A percentile compares a stretch with the other conserved stretches of the same genome.
These are phyloP conservation scores for Cyphomyrmex costatus DNA, from an alignment of 1,140 invertebrate genomes.

Conservation along the genomic window DNA sequence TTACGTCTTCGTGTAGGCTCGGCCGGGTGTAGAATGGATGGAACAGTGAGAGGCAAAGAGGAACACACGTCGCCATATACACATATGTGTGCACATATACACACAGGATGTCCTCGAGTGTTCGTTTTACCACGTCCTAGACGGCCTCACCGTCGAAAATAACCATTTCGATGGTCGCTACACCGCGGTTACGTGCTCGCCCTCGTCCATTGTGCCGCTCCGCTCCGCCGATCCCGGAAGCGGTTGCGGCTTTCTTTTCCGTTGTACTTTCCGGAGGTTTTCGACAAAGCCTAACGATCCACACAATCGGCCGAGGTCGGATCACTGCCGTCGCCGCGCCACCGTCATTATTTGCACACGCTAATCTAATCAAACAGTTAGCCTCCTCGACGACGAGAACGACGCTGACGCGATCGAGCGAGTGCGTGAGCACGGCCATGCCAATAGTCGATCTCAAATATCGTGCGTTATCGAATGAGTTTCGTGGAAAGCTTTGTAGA, in stretches of 20 bases:
- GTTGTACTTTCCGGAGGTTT: slow-evolving; percentile 26
- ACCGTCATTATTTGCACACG: slow-evolving; percentile 37
- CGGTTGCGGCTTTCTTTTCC: slow-evolving; percentile 37
- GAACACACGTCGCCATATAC: slow-evolving; percentile 39
- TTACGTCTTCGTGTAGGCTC: slow-evolving; percentile 78
- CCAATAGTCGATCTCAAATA: slow-evolving; percentile 22
- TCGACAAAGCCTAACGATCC: slow-evolving; percentile 25
- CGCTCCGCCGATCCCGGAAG: slow-evolving; percentile 62
- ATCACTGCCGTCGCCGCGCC: not conserved
- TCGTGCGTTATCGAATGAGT: not conserved
- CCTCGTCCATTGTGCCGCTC: slow-evolving; percentile 52
- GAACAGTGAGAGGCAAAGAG: slow-evolving; percentile 71
- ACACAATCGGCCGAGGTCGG: slow-evolving; percentile 1
- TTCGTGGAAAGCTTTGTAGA: not conserved
- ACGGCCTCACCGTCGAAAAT: slow-evolving; percentile 85
- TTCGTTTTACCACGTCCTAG: slow-evolving; percentile 84
- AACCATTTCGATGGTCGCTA: slow-evolving; percentile 79
- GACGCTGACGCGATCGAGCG: slow-evolving; percentile 26
- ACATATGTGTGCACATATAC: slow-evolving; percentile 10
- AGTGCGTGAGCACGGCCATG: not conserved
- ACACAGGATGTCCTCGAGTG: slow-evolving; percentile 81
- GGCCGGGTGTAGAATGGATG: slow-evolving; percentile 62
- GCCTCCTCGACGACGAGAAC: slow-evolving; percentile 20
- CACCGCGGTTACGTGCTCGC: not conserved
- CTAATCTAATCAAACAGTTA: slow-evolving; percentile 56